phyloP scores from a whole-genome alignment of 2,888 invertebrate species.

The Drosophila cognata region DNA sequence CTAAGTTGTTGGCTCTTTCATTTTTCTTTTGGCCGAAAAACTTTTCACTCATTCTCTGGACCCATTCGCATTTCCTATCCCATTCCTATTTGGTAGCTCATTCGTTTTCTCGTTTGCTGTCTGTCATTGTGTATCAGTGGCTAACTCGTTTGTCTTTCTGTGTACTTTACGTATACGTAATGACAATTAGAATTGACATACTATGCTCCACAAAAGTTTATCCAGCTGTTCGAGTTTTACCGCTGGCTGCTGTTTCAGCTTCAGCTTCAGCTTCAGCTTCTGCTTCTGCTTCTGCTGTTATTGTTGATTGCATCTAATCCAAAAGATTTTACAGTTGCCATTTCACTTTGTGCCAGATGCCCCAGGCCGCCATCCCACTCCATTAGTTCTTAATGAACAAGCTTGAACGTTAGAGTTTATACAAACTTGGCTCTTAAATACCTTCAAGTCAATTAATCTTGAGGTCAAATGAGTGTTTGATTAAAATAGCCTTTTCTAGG shows the following conservation, averaged over 20 bases:
- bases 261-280: constrained; percentile 16
- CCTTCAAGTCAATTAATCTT: constrained; percentile 42
- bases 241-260: constrained; percentile 29
- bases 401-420: constrained; percentile 31
- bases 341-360: constrained; percentile 25
- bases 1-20: constrained; percentile 78
- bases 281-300: constrained; percentile 55
- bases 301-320: constrained; percentile 81
- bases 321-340: constrained; percentile 71
- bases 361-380: constrained; percentile 22
- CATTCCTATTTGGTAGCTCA: constrained; percentile 17
- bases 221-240: constrained; percentile 52
- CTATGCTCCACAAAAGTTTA: constrained; percentile 62
- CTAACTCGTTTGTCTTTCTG: constrained; percentile 78
- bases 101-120: constrained; percentile 62
- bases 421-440: constrained; percentile 36
- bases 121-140: constrained; percentile 77
- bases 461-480: neutral
- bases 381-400: constrained; percentile 68
- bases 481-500: neutral
- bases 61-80: constrained; percentile 8
- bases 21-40: constrained; percentile 77
- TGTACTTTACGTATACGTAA: constrained; percentile 80
- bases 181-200: constrained; percentile 81
- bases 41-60: constrained; percentile 59